phyloP scores from a whole-genome alignment of 2,113 vertebrate species.

The Glaucomys volans region DNA sequence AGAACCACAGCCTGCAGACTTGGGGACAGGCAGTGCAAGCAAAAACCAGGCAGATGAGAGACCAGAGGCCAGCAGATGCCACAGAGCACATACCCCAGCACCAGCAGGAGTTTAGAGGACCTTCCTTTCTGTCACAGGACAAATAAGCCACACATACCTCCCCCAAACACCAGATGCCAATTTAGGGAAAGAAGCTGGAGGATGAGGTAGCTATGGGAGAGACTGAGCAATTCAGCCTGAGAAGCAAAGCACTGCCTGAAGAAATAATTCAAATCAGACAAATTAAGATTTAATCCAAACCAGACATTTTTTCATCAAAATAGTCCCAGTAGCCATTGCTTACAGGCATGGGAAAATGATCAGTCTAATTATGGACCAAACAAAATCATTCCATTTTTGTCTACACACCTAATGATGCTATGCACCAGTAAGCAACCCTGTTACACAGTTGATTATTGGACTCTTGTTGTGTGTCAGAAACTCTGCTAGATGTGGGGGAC shows the following conservation, averaged over 20 bases:
- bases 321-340: neutral
- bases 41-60: neutral
- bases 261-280: neutral
- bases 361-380: neutral
- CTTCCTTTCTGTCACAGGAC: neutral
- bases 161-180: neutral
- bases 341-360: neutral
- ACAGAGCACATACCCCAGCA: fast-evolving
- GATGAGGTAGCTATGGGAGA: neutral
- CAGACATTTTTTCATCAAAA: neutral
- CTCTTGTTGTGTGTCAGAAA: neutral
- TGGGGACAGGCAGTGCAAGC: too few relatives aligned
- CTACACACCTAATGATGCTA: neutral
- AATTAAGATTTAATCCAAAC: neutral
- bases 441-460: neutral
- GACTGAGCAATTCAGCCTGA: neutral
- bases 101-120: neutral
- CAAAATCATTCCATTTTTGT: neutral
- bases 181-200: neutral
- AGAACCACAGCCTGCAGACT: neutral
- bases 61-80: neutral
- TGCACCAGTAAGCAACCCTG: neutral
- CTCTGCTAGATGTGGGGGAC: neutral
- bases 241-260: neutral
- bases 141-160: neutral